Conservation (phyloP, 2,113 vertebrate species). For the Chamaea fasciata region DNA sequence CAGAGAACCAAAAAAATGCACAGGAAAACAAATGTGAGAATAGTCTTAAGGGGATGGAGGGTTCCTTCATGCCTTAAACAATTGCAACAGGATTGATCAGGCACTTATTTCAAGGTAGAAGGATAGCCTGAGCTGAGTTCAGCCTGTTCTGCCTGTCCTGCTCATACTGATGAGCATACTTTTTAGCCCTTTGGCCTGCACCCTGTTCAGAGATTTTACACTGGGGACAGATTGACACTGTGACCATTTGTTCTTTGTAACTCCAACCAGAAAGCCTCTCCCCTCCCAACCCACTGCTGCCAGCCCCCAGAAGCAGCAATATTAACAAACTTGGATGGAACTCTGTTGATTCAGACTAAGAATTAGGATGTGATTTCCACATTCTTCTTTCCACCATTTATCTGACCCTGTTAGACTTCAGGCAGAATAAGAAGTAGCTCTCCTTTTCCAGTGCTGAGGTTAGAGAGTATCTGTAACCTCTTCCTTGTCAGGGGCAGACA, state of each 20-base stretch:
- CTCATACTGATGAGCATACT: background rate
- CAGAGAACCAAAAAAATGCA: background rate
- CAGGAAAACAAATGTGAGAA: background rate
- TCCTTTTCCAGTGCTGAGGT: background rate
- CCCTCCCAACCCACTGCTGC: accelerated
- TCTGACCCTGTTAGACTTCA: background rate
- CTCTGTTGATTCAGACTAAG: background rate
- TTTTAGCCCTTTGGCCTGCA: background rate
- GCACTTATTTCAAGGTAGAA: background rate
- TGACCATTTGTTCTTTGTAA: background rate
- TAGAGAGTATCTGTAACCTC: background rate
- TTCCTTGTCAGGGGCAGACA: background rate
- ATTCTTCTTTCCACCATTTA: background rate
- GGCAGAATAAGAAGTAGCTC: background rate
- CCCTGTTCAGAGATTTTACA: background rate
- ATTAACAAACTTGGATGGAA: background rate
- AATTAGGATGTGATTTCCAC: background rate
- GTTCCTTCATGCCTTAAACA: background rate
- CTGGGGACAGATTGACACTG: background rate
- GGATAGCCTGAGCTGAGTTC: background rate
- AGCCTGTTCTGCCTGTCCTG: background rate
- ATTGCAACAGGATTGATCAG: background rate
- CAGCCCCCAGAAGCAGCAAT: background rate
- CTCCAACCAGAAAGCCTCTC: background rate
- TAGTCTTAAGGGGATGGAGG: background rate